Evolutionary conservation across 64 coral and sea anemone species (phyloP).

Genomic region (Stylophora pistillata): DNA sequence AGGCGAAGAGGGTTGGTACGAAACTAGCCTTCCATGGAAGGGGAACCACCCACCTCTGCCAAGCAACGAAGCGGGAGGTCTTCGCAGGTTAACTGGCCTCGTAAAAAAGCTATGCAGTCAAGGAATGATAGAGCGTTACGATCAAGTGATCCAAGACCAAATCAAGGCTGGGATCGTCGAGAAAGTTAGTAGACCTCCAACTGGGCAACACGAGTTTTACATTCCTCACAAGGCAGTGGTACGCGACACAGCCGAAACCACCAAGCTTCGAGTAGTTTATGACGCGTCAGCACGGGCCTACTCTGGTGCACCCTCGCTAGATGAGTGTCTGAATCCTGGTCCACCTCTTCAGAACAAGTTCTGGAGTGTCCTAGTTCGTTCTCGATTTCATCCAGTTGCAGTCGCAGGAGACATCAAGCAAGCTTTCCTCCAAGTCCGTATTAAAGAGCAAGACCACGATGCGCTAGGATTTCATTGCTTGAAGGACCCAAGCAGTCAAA

Average conservation of each 20-base stretch:
- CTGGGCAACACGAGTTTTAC: conserved; percentile 31
- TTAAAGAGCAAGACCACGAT: conserved; percentile 1
- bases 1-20: conserved; percentile 28
- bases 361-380: conserved; percentile 15
- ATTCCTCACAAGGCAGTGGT: conserved; percentile 53
- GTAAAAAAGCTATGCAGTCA: conserved; percentile 10
- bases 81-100: not conserved
- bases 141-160: conserved; percentile 59
- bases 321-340: conserved; percentile 59
- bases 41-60: conserved; percentile 3
- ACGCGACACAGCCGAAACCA: no score
- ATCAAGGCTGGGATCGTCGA: conserved; percentile 46
- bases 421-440: not conserved
- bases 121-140: conserved; percentile 1
- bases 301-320: conserved; percentile 37
- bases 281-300: conserved; percentile 38
- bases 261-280: no score
- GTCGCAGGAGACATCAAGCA: no score
- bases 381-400: no score
- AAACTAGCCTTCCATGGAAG: conserved; percentile 39
- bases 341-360: conserved; percentile 56
- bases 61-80: conserved; percentile 34
- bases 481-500: conserved; percentile 9
- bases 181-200: not conserved
- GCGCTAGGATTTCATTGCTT: conserved; percentile 3